These are phyloP conservation scores for Paragorgia papillata DNA, from an alignment of 92 coral and sea anemone genomes.

Conservation along the genomic window DNA sequence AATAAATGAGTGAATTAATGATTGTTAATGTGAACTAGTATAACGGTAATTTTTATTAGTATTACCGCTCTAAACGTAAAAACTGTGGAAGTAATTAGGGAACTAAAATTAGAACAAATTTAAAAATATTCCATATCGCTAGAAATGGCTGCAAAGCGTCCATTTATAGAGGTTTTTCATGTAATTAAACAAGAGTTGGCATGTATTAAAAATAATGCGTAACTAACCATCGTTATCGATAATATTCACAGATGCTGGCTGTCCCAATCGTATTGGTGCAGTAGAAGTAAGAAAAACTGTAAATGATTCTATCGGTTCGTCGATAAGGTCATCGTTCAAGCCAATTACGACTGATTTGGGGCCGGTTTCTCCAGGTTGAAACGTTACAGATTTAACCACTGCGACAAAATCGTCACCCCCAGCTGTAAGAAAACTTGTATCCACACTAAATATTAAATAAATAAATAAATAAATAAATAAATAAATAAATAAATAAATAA, in stretches of 20 bases:
- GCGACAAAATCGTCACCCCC: neutral
- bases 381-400: neutral
- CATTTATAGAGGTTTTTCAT: no score
- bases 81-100: no score
- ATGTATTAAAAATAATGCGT: neutral
- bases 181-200: no score
- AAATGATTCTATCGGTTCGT: conserved; percentile 5
- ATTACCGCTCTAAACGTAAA: no score
- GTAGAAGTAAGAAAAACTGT: conserved; percentile 12
- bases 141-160: no score
- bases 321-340: neutral
- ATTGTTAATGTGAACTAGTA: no score
- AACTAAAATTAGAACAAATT: no score
- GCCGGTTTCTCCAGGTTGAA: conserved; percentile 21
- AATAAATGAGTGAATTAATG: no score
- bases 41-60: no score
- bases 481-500: no score
- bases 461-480: neutral
- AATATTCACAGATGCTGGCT: conserved; percentile 26
- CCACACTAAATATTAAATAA: neutral
- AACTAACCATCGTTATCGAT: conserved; percentile 25
- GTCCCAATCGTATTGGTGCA: neutral
- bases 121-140: no score
- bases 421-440: neutral
- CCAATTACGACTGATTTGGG: conserved; percentile 5